A percentile compares a stretch with the other conserved stretches of the same genome.
phyloP scores from a whole-genome alignment of 2,888 invertebrate species.

The Cerastis rubricosa region DNA sequence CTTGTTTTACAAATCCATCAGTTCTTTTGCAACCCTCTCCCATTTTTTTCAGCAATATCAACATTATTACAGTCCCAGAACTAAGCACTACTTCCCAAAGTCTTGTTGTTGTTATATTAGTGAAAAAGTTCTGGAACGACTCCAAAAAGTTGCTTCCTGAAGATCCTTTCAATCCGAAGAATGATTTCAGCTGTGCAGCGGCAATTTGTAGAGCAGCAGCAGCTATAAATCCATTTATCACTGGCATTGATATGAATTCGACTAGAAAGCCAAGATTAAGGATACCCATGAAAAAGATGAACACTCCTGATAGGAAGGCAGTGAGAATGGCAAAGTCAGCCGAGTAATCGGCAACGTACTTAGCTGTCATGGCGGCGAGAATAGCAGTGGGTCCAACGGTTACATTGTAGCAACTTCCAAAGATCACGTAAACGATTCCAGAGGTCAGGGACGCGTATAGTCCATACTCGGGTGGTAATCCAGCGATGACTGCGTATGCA shows the following conservation, averaged over 20 bases:
- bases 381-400: conserved; percentile 97
- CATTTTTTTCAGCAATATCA: conserved; percentile 92
- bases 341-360: conserved; percentile 91
- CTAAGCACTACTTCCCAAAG: conserved; percentile 93
- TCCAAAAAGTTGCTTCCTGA: conserved; percentile 92
- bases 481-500: conserved; percentile 95
- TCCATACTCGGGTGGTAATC: conserved; percentile 94
- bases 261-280: conserved; percentile 95
- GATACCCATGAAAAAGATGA: conserved; percentile 93
- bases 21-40: conserved; percentile 90
- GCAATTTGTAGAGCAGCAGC: conserved; percentile 96
- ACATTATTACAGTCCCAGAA: conserved; percentile 90
- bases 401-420: conserved; percentile 95
- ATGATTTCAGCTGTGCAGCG: conserved; percentile 94
- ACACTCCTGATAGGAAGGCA: conserved; percentile 93
- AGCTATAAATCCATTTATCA: conserved; percentile 95
- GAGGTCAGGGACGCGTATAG: conserved; percentile 97
- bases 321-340: conserved; percentile 93
- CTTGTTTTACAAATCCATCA: conserved; percentile 84
- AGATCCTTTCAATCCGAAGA: conserved; percentile 92
- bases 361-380: conserved; percentile 95
- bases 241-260: conserved; percentile 96
- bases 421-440: conserved; percentile 96
- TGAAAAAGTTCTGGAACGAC: conserved; percentile 91
- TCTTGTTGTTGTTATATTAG: conserved; percentile 90